These are phyloP conservation scores for Tachypleus tridentatus DNA, from an alignment of 1,140 invertebrate species.

Conservation along the genomic window DNA sequence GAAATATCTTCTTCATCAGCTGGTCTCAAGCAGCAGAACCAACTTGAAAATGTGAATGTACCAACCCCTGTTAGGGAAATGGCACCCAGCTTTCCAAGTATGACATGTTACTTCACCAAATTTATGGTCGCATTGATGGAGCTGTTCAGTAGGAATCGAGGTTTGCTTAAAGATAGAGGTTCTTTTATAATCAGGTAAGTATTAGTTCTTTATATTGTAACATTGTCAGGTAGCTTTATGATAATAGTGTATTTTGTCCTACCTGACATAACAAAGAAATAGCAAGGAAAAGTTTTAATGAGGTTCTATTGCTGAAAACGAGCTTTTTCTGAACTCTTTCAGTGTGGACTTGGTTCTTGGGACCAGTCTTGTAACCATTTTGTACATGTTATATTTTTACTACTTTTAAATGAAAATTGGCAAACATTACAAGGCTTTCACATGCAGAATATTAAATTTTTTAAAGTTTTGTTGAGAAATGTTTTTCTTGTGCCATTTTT, in stretches of 20 bases:
- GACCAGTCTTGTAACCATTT: too few species aligned
- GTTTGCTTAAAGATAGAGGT: constrained; percentile 79
- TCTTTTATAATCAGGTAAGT: constrained; percentile 84
- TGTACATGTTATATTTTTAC: too few species aligned
- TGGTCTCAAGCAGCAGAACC: constrained; percentile 14
- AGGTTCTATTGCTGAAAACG: constrained; percentile 9
- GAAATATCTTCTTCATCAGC: constrained; percentile 57
- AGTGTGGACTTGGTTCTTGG: background rate
- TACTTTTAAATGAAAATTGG: too few species aligned
- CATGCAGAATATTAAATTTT: too few species aligned
- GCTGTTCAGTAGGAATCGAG: constrained; percentile 69
- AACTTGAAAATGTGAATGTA: constrained; percentile 15
- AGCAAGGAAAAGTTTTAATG: background rate
- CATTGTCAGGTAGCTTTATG: too few species aligned
- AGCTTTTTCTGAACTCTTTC: background rate
- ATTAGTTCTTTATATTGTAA: background rate
- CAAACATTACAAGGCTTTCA: too few species aligned
- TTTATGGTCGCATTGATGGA: constrained; percentile 75
- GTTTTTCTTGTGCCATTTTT: too few species aligned
- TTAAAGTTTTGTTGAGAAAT: too few species aligned
- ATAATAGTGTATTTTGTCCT: too few species aligned
- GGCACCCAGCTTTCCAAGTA: constrained; percentile 16
- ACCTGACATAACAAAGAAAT: too few species aligned
- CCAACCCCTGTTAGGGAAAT: constrained; percentile 23
- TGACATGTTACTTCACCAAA: constrained; percentile 63